Conservation (phyloP, 1,140 invertebrate genomes). For the Orchesella cincta region DNA sequence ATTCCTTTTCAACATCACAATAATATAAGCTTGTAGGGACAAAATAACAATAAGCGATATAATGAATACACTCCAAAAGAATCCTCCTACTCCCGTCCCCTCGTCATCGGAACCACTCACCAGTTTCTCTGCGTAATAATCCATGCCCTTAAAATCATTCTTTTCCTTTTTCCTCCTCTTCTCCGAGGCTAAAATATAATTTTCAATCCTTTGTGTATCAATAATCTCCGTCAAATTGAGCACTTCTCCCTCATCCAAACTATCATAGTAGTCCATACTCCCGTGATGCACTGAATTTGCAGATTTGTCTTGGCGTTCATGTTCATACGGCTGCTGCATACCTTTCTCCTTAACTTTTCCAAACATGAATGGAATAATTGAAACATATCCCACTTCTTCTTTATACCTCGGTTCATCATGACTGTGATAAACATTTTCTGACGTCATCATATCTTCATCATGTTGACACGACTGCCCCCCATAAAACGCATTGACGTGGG, state of each 20-base stretch:
- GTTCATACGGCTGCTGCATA: too few species aligned
- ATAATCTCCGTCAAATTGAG: slow-evolving; percentile 14
- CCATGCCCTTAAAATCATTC: slow-evolving; percentile 13
- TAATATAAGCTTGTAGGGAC: slow-evolving; percentile 31
- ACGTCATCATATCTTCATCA: neutral
- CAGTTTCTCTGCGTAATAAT: slow-evolving; percentile 25
- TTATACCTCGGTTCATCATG: neutral
- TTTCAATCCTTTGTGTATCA: slow-evolving; percentile 3
- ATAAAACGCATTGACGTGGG: slow-evolving; percentile 14
- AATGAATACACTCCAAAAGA: slow-evolving; percentile 15
- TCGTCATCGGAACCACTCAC: neutral
- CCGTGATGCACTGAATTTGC: neutral
- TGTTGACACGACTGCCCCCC: neutral
- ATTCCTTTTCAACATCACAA: slow-evolving; percentile 11
- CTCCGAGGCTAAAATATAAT: neutral
- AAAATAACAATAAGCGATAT: neutral
- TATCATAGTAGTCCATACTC: neutral
- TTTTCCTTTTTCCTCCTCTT: neutral
- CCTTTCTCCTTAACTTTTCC: neutral
- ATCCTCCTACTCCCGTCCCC: neutral
- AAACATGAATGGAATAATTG: slow-evolving; percentile 27
- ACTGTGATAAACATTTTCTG: neutral
- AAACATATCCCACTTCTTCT: neutral
- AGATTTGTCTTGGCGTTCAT: neutral
- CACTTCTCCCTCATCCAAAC: neutral